These are phyloP conservation scores for Sceloporus tristichus DNA, from an alignment of 2,113 vertebrate species.

Conservation along the genomic window DNA sequence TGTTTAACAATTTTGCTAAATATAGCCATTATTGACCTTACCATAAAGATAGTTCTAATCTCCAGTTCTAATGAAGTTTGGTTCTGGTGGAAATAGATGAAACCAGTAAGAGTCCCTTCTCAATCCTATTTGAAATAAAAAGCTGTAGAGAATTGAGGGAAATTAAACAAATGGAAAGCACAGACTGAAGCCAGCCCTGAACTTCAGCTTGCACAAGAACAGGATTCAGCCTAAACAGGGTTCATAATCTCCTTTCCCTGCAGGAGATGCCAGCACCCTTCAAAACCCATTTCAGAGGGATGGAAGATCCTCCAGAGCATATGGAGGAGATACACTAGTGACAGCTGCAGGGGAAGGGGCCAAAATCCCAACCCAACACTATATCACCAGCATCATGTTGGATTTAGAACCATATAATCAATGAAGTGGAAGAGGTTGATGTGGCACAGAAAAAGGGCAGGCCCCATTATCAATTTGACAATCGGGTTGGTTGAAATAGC, in stretches of 20 bases:
- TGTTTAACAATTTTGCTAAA: background rate
- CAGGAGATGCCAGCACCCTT: too few relatives aligned
- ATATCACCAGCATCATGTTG: too few relatives aligned
- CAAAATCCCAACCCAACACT: too few relatives aligned
- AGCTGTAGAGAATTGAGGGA: background rate
- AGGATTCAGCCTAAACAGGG: too few relatives aligned
- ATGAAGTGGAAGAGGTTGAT: background rate
- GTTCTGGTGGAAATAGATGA: constrained; percentile 16
- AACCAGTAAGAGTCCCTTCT: constrained; percentile 5
- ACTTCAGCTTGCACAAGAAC: too few relatives aligned
- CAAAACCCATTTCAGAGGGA: too few relatives aligned
- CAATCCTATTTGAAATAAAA: background rate
- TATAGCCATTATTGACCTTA: background rate
- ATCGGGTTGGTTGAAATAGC: background rate
- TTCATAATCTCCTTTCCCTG: too few relatives aligned
- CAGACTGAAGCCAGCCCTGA: too few relatives aligned
- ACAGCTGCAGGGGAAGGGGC: too few relatives aligned
- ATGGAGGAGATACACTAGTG: too few relatives aligned
- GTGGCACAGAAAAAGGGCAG: background rate
- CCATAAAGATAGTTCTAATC: background rate
- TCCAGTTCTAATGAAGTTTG: background rate
- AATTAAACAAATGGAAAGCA: constrained; percentile 1
- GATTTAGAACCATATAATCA: background rate
- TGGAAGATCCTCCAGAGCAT: too few relatives aligned
- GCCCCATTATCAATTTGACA: background rate